These are phyloP conservation scores for Liasis olivaceus DNA, from an alignment of 2,797 vertebrate species.

Conservation along the genomic window DNA sequence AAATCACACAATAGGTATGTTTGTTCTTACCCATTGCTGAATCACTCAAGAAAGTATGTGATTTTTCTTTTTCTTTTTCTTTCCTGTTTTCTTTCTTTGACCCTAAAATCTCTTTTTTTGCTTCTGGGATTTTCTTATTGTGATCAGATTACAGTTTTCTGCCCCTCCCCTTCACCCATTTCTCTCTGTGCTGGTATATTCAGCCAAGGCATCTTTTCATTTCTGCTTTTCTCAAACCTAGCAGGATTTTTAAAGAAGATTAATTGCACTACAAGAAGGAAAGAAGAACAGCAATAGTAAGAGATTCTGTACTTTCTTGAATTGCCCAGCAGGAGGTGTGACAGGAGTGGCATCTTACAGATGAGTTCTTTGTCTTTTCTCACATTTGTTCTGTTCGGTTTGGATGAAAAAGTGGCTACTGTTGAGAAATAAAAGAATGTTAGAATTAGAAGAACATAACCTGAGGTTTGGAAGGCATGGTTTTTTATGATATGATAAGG, in stretches of 20 bases:
- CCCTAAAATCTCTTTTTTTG: background rate
- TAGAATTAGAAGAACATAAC: background rate
- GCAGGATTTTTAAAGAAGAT: slow-evolving; percentile 42
- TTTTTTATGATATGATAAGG: background rate
- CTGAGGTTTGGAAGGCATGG: background rate
- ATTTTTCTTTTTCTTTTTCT: slow-evolving; percentile 19
- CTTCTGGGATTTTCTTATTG: slow-evolving; percentile 32
- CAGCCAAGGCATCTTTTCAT: slow-evolving; percentile 48
- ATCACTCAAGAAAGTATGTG: slow-evolving; percentile 1
- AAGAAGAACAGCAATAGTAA: slow-evolving; percentile 29
- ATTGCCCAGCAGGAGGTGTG: slow-evolving; percentile 49
- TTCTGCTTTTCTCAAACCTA: slow-evolving; percentile 46
- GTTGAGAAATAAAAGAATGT: background rate
- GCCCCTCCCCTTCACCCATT: slow-evolving; percentile 2
- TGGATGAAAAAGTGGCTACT: background rate
- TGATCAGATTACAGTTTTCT: slow-evolving; percentile 17
- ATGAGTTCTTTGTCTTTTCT: slow-evolving; percentile 36
- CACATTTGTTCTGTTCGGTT: background rate
- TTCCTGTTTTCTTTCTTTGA: slow-evolving; percentile 16
- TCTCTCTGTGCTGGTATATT: slow-evolving; percentile 45
- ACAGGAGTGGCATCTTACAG: slow-evolving; percentile 31
- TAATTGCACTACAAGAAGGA: slow-evolving; percentile 40
- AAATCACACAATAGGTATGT: too few species aligned
- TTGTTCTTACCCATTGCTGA: background rate
- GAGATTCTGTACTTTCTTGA: slow-evolving; percentile 48